A percentile compares a stretch with the other conserved stretches of the same genome.
Evolutionary conservation across 2,888 invertebrate genomes (phyloP).

Genomic region (Operophtera brumata): DNA sequence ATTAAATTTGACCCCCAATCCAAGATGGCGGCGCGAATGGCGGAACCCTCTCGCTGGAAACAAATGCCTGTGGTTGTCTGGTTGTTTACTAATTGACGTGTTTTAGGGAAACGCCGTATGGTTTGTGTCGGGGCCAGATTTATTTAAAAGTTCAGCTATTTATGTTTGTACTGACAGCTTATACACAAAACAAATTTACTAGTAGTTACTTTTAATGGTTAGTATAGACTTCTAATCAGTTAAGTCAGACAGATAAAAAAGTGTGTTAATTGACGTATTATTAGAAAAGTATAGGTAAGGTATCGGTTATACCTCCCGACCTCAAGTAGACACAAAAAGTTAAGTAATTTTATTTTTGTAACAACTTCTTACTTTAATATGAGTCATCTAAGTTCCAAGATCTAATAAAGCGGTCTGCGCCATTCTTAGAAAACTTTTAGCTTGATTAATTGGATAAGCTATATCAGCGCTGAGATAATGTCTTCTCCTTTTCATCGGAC

Average conservation of each 20-base stretch:
- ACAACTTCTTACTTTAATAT: neutral
- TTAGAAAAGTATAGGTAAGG: neutral
- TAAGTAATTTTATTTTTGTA: neutral
- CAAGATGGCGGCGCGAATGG: slow-evolving; percentile 66
- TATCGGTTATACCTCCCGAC: neutral
- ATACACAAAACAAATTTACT: slow-evolving; percentile 1
- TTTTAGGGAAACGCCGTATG: slow-evolving; percentile 65
- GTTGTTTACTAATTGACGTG: slow-evolving; percentile 70
- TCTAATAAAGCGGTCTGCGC: slow-evolving; percentile 12
- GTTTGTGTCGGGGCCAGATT: slow-evolving; percentile 53
- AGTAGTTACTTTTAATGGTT: too few species aligned
- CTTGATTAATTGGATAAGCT: slow-evolving; percentile 20
- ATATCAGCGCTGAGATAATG: slow-evolving; percentile 13
- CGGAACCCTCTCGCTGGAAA: slow-evolving; percentile 54
- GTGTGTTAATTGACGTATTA: neutral
- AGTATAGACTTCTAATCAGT: neutral
- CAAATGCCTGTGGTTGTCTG: slow-evolving; percentile 68
- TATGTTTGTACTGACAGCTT: slow-evolving; percentile 18
- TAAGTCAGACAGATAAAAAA: too few species aligned
- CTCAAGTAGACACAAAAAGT: neutral
- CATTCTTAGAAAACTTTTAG: slow-evolving; percentile 16
- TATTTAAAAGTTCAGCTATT: slow-evolving; percentile 40
- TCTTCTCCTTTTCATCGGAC: slow-evolving; percentile 5
- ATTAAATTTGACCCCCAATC: slow-evolving; percentile 77
- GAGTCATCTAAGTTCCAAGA: slow-evolving; percentile 2